phyloP scores from a whole-genome alignment of 2,888 invertebrate species.

The Geotrupes spiniger region DNA sequence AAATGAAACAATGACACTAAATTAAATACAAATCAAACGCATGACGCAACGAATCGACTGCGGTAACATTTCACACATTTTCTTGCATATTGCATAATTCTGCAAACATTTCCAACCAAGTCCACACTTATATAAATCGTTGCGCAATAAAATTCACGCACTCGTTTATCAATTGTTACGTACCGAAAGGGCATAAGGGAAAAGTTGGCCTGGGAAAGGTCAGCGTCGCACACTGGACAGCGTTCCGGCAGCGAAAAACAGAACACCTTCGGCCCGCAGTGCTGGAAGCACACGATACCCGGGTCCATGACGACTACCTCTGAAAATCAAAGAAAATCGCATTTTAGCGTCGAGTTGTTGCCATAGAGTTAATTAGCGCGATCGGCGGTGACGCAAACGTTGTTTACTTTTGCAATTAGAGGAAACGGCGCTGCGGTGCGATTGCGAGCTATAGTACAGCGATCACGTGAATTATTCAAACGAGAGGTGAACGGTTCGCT shows the following conservation, averaged over 20 bases:
- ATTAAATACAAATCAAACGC: too few relatives aligned
- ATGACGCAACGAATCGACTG: too few relatives aligned
- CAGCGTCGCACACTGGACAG: constrained; percentile 75
- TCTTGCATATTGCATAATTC: too few relatives aligned
- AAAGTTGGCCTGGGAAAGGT: constrained; percentile 55
- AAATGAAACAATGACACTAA: too few relatives aligned
- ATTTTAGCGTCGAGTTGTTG: constrained; percentile 13
- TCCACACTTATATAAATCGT: too few relatives aligned
- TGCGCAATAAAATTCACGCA: too few relatives aligned
- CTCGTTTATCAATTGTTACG: constrained; percentile 16
- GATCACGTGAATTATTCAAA: constrained; percentile 4
- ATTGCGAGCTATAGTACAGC: background rate
- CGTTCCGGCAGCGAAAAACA: constrained; percentile 73
- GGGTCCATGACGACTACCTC: constrained; percentile 58
- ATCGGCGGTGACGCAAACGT: constrained; percentile 3
- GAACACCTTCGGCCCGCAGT: constrained; percentile 80
- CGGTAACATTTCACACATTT: too few relatives aligned
- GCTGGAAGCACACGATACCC: constrained; percentile 87
- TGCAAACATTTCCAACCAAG: too few relatives aligned
- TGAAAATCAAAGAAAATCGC: constrained; percentile 11
- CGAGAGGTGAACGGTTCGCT: constrained; percentile 4
- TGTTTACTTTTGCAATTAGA: background rate
- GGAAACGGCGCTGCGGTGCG: background rate
- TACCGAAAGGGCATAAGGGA: constrained; percentile 76
- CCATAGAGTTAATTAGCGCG: constrained; percentile 14